Evolutionary conservation across 2,888 invertebrate species (phyloP).

Genomic region (Fabriciana adippe): DNA sequence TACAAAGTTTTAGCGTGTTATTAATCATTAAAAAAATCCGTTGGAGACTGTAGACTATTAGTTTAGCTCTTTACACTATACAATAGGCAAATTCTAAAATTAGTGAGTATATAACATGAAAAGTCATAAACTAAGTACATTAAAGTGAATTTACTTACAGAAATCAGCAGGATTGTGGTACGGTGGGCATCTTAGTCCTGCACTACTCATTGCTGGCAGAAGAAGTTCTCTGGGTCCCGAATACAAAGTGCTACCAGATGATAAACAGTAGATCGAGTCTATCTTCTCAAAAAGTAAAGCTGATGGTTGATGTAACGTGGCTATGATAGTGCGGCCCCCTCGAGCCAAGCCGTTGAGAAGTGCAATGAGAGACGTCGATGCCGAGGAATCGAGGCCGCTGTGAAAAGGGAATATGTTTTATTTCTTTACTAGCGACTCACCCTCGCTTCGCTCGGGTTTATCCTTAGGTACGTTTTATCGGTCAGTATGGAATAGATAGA

Average conservation of each 20-base stretch:
- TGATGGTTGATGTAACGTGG: slow-evolving; percentile 97
- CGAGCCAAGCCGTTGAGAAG: slow-evolving; percentile 90
- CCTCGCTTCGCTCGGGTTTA: too few relatives aligned
- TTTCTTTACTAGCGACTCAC: slow-evolving; percentile 6
- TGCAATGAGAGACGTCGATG: slow-evolving; percentile 91
- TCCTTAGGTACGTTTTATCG: too few relatives aligned
- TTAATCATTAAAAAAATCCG: too few relatives aligned
- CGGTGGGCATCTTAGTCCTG: slow-evolving; percentile 91
- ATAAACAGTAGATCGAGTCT: slow-evolving; percentile 92
- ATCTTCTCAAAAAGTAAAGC: slow-evolving; percentile 96
- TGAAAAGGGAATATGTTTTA: slow-evolving; percentile 43
- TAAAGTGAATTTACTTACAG: slow-evolving; percentile 83
- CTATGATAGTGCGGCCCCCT: slow-evolving; percentile 93
- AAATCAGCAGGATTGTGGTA: slow-evolving; percentile 98
- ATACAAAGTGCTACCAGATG: slow-evolving; percentile 92
- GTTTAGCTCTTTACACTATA: too few relatives aligned
- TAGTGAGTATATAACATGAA: background rate
- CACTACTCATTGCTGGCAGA: slow-evolving; percentile 88
- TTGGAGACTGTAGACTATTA: too few relatives aligned
- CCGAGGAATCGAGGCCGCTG: slow-evolving; percentile 94
- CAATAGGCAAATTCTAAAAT: too few relatives aligned
- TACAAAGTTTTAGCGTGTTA: too few relatives aligned
- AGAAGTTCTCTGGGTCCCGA: slow-evolving; percentile 88
- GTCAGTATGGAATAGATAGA: too few relatives aligned
- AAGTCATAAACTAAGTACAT: background rate